Conservation (phyloP, 2,113 vertebrate genomes). For the Neofelis nebulosa region DNA sequence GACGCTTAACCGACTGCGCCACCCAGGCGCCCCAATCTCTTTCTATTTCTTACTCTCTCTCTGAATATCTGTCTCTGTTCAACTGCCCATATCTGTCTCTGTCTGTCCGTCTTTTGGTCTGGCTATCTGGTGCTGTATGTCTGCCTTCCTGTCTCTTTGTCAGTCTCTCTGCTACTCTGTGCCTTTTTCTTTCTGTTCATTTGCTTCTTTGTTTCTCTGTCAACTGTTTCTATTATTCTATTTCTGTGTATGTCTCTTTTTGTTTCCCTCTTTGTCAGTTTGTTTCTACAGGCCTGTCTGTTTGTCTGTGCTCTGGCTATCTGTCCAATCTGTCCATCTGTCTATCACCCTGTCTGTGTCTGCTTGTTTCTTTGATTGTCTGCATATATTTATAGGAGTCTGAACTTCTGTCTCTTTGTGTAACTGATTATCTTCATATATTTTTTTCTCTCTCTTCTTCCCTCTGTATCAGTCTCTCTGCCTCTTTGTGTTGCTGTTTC, state of each 20-base stretch:
- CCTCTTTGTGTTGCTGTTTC: neutral
- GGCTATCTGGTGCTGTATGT: neutral
- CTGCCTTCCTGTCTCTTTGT: neutral
- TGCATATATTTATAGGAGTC: neutral
- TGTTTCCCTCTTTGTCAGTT: neutral
- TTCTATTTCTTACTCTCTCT: neutral
- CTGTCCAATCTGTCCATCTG: neutral
- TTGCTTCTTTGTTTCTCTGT: constrained; percentile 8
- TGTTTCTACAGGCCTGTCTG: neutral
- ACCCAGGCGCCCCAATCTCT: no score
- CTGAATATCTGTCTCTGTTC: neutral
- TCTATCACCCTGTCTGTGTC: neutral
- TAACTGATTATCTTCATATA: neutral
- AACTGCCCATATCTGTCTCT: neutral
- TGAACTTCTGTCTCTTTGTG: neutral
- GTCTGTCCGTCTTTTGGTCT: neutral
- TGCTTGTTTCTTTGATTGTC: neutral
- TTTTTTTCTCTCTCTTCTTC: neutral
- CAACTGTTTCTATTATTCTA: neutral
- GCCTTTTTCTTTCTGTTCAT: neutral
- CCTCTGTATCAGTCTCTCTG: neutral
- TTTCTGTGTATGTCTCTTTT: neutral
- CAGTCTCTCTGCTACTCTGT: neutral
- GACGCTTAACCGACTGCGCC: no score
- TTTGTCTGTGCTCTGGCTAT: neutral